Conservation (phyloP, 2,113 vertebrate genomes). For the Semnornis frantzii region DNA sequence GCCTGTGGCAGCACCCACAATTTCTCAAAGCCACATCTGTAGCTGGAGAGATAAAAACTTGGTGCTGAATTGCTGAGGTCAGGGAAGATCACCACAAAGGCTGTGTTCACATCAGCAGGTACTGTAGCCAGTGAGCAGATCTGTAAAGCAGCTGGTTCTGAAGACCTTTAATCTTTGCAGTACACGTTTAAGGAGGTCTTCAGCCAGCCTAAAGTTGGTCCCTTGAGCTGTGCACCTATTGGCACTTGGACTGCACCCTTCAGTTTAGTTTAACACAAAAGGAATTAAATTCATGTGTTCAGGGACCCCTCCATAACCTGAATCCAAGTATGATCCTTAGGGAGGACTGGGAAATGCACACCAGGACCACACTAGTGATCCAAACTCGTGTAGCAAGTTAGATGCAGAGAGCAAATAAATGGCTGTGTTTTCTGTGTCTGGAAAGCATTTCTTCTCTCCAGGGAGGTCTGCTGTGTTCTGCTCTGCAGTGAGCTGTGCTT, state of each 20-base stretch:
- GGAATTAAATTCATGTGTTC: not conserved
- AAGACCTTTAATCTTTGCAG: not conserved
- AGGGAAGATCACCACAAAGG: not conserved
- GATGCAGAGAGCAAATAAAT: not conserved
- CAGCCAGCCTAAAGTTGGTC: not conserved
- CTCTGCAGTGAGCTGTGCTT: not conserved
- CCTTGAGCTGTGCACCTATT: not conserved
- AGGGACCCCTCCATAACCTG: not conserved
- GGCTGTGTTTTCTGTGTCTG: not conserved
- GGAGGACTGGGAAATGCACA: not conserved
- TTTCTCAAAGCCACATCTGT: not conserved
- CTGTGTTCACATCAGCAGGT: not conserved
- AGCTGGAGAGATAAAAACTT: not conserved
- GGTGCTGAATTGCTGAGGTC: not conserved
- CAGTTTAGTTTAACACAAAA: not conserved
- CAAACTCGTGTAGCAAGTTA: not conserved
- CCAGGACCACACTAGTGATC: not conserved
- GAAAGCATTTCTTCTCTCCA: not conserved
- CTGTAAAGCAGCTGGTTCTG: not conserved
- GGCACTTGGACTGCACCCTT: not conserved
- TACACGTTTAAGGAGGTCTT: not conserved
- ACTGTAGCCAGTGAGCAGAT: not conserved
- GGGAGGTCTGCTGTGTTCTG: not conserved
- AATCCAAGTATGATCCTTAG: not conserved
- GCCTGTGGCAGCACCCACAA: accelerated